A percentile compares a stretch with the other conserved stretches of the same genome.
Evolutionary conservation across 1,140 invertebrate species (phyloP).

Genomic region (Zaprionus capensis): DNA sequence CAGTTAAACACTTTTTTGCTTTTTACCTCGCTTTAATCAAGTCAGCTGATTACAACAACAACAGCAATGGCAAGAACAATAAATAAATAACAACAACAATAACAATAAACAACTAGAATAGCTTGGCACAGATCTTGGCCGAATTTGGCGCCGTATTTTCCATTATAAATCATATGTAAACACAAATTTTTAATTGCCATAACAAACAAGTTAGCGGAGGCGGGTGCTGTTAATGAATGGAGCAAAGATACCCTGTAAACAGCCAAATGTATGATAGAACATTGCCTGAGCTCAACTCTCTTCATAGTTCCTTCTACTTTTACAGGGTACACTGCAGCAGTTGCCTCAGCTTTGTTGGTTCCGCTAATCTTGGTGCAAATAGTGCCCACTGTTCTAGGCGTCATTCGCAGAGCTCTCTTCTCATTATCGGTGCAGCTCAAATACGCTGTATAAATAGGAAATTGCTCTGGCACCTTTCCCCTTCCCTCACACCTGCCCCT

Average conservation of each 20-base stretch:
- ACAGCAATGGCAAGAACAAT: background rate
- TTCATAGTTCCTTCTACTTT: background rate
- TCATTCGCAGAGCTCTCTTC: slow-evolving; percentile 27
- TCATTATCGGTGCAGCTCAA: slow-evolving; percentile 52
- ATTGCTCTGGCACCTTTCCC: slow-evolving; percentile 20
- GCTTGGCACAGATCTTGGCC: slow-evolving; percentile 20
- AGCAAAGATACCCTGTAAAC: background rate
- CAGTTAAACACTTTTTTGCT: slow-evolving; percentile 24
- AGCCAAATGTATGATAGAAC: too few species aligned
- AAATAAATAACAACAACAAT: background rate
- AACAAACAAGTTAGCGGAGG: slow-evolving; percentile 14
- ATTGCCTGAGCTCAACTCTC: too few species aligned
- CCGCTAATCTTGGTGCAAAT: slow-evolving; percentile 31
- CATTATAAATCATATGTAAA: slow-evolving; percentile 39
- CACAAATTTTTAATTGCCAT: slow-evolving; percentile 40
- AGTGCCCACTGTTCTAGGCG: slow-evolving; percentile 31
- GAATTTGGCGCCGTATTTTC: slow-evolving; percentile 28
- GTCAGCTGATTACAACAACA: slow-evolving; percentile 45
- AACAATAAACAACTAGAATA: slow-evolving; percentile 9
- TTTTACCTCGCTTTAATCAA: slow-evolving; percentile 42
- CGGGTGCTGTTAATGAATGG: background rate
- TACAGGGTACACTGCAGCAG: background rate
- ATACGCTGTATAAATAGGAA: slow-evolving; percentile 55
- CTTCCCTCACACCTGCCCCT: background rate
- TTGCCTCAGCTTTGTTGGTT: background rate